A percentile compares a stretch with the other conserved stretches of the same genome.
Conservation (phyloP, 2,797 vertebrate species). For the Clarias laeviceps region DNA sequence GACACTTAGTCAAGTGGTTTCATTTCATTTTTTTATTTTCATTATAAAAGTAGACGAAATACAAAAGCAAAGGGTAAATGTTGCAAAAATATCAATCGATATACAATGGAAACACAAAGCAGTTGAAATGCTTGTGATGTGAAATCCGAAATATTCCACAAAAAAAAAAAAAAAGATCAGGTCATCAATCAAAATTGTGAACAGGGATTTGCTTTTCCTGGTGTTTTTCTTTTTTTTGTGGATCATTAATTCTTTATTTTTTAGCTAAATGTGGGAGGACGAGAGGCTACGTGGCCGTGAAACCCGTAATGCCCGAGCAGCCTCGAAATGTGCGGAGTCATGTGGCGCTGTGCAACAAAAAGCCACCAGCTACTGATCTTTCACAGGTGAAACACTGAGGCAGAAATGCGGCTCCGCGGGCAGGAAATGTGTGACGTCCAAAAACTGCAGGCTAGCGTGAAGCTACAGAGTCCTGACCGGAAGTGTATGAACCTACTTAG, state of each 20-base stretch:
- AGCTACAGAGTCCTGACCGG: slow-evolving; percentile 56
- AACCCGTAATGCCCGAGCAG: slow-evolving; percentile 49
- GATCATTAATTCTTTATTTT: slow-evolving; percentile 40
- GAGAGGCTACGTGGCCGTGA: slow-evolving; percentile 50
- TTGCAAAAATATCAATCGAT: slow-evolving; percentile 66
- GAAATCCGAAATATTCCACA: slow-evolving; percentile 47
- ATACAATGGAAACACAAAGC: slow-evolving; percentile 64
- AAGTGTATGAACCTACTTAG: slow-evolving; percentile 31
- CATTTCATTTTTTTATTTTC: slow-evolving; percentile 69
- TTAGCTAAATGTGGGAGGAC: slow-evolving; percentile 39
- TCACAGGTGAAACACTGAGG: slow-evolving; percentile 54
- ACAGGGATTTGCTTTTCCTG: neutral
- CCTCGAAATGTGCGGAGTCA: slow-evolving; percentile 70
- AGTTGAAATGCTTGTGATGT: slow-evolving; percentile 77
- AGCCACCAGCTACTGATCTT: neutral
- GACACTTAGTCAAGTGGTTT: slow-evolving; percentile 11
- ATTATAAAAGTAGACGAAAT: slow-evolving; percentile 64
- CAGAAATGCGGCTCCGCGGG: slow-evolving; percentile 46
- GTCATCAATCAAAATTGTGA: neutral
- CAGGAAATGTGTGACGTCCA: slow-evolving; percentile 78
- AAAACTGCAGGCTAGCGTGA: slow-evolving; percentile 52
- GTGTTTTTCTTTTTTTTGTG: slow-evolving; percentile 47
- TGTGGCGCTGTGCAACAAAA: neutral
- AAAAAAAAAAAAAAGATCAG: neutral
- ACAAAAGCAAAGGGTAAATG: slow-evolving; percentile 62